Conservation (phyloP, 2,113 vertebrate species). For the Ctenodactylus gundi region DNA sequence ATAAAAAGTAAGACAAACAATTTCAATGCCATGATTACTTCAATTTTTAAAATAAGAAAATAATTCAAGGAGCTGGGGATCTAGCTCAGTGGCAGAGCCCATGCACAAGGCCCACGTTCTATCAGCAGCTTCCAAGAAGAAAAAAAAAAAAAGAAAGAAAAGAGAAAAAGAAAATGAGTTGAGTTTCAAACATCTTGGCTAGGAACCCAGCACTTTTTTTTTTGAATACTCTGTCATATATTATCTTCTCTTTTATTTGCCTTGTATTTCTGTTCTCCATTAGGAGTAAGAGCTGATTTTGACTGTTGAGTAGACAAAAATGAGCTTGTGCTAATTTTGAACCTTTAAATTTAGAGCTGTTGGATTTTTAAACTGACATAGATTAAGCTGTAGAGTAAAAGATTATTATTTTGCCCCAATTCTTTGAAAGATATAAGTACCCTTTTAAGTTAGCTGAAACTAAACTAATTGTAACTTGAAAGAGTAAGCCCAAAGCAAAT, state of each 20-base stretch:
- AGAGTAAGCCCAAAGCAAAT: slow-evolving; percentile 29
- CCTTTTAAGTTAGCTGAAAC: slow-evolving; percentile 44
- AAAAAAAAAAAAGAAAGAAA: background rate
- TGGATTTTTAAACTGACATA: slow-evolving; percentile 36
- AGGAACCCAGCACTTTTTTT: background rate
- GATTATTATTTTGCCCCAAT: slow-evolving; percentile 35
- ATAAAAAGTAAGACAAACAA: slow-evolving; percentile 6
- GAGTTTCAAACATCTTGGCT: background rate
- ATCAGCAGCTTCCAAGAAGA: too few species aligned
- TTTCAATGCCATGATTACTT: slow-evolving; percentile 17
- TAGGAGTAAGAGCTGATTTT: slow-evolving; percentile 36
- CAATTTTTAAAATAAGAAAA: background rate
- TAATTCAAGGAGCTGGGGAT: background rate
- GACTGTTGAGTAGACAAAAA: slow-evolving; percentile 33
- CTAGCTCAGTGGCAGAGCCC: background rate
- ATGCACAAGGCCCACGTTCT: background rate
- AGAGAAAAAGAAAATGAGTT: background rate
- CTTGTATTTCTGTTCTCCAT: slow-evolving; percentile 43
- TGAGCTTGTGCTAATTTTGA: slow-evolving; percentile 56
- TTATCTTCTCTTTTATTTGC: slow-evolving; percentile 57
- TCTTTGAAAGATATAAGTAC: slow-evolving; percentile 15
- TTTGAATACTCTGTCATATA: slow-evolving; percentile 27
- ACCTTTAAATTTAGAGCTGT: slow-evolving; percentile 40
- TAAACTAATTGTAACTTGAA: background rate
- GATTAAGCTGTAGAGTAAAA: slow-evolving; percentile 33